Conservation (phyloP, 2,113 vertebrate genomes). For the Amblyornis subalaris region DNA sequence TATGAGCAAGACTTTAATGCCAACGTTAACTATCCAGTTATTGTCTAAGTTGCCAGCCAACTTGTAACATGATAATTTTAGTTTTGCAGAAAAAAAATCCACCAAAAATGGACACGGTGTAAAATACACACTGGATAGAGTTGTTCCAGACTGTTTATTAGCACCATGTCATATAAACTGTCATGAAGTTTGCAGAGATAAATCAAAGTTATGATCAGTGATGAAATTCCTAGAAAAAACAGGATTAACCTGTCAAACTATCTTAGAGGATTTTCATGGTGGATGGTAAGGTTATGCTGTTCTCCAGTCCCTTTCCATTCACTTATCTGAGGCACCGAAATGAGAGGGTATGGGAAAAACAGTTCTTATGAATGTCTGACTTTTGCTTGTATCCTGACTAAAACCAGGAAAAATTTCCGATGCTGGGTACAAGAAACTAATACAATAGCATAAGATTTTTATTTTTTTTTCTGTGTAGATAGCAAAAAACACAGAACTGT, state of each 20-base stretch:
- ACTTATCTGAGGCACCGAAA: not conserved
- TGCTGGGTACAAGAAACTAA: not conserved
- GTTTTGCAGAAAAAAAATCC: not conserved
- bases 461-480: not conserved
- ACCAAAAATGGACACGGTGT: too few relatives aligned
- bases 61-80: accelerated
- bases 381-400: not conserved
- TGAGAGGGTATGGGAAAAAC: not conserved
- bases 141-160: not conserved
- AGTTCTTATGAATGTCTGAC: not conserved
- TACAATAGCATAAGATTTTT: not conserved
- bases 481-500: not conserved
- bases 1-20: not conserved
- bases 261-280: not conserved
- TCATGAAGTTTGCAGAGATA: not conserved
- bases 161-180: not conserved
- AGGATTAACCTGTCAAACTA: not conserved
- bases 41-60: not conserved
- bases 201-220: not conserved
- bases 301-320: not conserved
- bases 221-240: not conserved
- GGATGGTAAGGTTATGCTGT: not conserved
- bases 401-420: accelerated
- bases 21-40: not conserved
- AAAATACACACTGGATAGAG: not conserved